Conservation (phyloP, 1,140 invertebrate genomes). For the Drosophila neocordata region DNA sequence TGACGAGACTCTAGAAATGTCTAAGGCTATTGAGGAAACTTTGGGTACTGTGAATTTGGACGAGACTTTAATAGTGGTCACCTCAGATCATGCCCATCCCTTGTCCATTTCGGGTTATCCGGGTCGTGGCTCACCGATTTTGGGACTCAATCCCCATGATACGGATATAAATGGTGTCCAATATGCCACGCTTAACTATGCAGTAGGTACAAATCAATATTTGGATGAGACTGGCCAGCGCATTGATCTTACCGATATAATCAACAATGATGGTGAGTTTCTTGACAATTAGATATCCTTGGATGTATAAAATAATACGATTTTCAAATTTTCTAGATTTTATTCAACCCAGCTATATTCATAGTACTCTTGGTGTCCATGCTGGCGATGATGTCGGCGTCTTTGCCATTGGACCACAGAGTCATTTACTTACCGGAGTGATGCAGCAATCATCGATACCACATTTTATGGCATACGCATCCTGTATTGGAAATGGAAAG, state of each 20-base stretch:
- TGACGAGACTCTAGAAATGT: conserved; percentile 86
- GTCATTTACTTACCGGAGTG: conserved; percentile 88
- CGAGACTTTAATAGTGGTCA: conserved; percentile 87
- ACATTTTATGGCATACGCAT: conserved; percentile 88
- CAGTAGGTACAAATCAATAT: conserved; percentile 87
- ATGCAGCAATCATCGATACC: conserved; percentile 91
- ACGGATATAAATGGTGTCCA: conserved; percentile 85
- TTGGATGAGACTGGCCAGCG: conserved; percentile 51
- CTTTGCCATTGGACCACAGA: conserved; percentile 86
- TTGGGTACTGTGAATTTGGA: conserved; percentile 83
- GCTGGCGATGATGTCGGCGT: conserved; percentile 88
- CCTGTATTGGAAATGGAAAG: conserved; percentile 83
- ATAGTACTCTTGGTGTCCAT: conserved; percentile 84
- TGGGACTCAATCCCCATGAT: conserved; percentile 81
- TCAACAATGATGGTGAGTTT: conserved; percentile 36
- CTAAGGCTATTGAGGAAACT: conserved; percentile 85
- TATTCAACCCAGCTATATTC: conserved; percentile 82
- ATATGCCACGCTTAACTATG: conserved; percentile 90
- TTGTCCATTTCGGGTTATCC: conserved; percentile 86
- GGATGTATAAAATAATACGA: background rate
- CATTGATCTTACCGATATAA: conserved; percentile 46
- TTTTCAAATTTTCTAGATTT: conserved; percentile 82
- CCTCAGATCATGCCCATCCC: conserved; percentile 87
- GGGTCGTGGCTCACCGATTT: conserved; percentile 84
- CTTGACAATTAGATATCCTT: background rate